These are phyloP conservation scores for Zaprionus ornatus DNA, from an alignment of 1,140 invertebrate species.

Conservation along the genomic window DNA sequence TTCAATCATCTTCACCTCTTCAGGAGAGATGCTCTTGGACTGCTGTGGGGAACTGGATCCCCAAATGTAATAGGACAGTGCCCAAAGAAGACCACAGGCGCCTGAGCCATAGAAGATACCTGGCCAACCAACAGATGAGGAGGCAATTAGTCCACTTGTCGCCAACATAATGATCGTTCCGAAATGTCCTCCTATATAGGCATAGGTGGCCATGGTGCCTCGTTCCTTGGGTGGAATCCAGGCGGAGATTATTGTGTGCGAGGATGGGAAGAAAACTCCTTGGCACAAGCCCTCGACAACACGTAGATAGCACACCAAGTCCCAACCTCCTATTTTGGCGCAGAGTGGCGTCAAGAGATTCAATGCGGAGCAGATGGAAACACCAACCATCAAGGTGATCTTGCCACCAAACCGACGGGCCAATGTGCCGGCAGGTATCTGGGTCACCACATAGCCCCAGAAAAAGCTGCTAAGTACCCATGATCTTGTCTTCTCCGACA, in stretches of 20 bases:
- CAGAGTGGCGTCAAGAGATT: slow-evolving; percentile 83
- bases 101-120: slow-evolving; percentile 89
- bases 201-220: slow-evolving; percentile 85
- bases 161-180: slow-evolving; percentile 89
- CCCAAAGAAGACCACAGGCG: slow-evolving; percentile 87
- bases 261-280: slow-evolving; percentile 90
- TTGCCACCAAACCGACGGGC: slow-evolving; percentile 87
- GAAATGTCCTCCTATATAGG: slow-evolving; percentile 87
- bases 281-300: slow-evolving; percentile 90
- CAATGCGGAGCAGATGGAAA: slow-evolving; percentile 70
- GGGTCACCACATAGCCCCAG: slow-evolving; percentile 85
- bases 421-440: slow-evolving; percentile 87
- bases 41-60: slow-evolving; percentile 88
- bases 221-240: slow-evolving; percentile 88
- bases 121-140: slow-evolving; percentile 88
- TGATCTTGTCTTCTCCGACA: slow-evolving; percentile 42
- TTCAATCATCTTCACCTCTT: slow-evolving; percentile 53
- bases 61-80: slow-evolving; percentile 80
- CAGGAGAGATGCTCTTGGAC: slow-evolving; percentile 85
- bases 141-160: slow-evolving; percentile 86
- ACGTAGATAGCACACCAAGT: slow-evolving; percentile 85
- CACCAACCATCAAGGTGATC: slow-evolving; percentile 37
- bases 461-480: slow-evolving; percentile 87
- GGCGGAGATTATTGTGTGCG: slow-evolving; percentile 90
- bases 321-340: slow-evolving; percentile 84